A percentile compares a stretch with the other conserved stretches of the same genome.
These are phyloP conservation scores for Eristalis pertinax DNA, from an alignment of 2,888 invertebrate species.

Conservation along the genomic window DNA sequence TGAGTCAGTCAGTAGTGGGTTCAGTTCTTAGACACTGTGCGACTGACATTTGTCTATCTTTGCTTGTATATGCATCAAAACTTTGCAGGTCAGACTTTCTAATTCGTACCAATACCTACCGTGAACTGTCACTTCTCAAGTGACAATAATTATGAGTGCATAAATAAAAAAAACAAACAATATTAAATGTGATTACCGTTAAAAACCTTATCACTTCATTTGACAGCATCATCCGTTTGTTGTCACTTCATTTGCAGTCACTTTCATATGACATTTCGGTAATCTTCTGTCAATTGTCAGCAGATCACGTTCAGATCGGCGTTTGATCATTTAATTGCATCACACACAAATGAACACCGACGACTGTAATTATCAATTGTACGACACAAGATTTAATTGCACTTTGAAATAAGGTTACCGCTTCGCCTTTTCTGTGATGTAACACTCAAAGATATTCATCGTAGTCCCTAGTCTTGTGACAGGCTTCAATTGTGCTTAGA, in stretches of 20 bases:
- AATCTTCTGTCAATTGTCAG: constrained; percentile 29
- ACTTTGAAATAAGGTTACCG: constrained; percentile 33
- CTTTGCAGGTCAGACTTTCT: neutral
- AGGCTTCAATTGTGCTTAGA: constrained; percentile 3
- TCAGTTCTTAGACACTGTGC: constrained; percentile 11
- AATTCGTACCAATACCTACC: neutral
- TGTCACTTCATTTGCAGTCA: constrained; percentile 11
- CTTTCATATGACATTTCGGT: constrained; percentile 36
- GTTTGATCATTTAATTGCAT: constrained; percentile 15
- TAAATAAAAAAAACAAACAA: neutral
- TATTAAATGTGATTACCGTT: constrained; percentile 18
- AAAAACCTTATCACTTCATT: constrained; percentile 17
- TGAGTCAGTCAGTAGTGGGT: neutral
- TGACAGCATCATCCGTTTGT: constrained; percentile 34
- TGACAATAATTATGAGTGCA: neutral
- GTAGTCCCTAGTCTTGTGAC: constrained; percentile 18
- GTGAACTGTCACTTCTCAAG: neutral
- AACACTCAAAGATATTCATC: constrained; percentile 23
- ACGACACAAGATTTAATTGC: constrained; percentile 45
- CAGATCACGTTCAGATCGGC: constrained; percentile 15
- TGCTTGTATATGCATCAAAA: neutral
- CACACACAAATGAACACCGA: constrained; percentile 24
- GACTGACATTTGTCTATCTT: neutral
- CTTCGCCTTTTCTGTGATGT: constrained; percentile 16
- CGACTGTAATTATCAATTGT: constrained; percentile 36